Evolutionary conservation across 1,140 invertebrate genomes (phyloP), one percentile per base, ranked within the genome.

Genomic region (Pentalonia nigronervosa): DNA sequence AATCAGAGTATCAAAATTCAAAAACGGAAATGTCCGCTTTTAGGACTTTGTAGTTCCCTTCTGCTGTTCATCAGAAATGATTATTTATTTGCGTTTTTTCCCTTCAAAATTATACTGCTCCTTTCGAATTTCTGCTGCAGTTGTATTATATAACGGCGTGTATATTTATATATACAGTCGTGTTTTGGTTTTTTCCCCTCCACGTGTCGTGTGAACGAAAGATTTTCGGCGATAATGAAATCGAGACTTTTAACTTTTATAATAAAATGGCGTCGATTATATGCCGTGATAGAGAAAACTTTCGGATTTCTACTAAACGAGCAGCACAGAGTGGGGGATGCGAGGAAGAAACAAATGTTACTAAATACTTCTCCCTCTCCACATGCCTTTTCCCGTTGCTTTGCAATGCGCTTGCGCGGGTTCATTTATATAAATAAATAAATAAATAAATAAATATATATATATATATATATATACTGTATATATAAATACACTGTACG

Each of bases 191-290:
- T 81, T n/a, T 47, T n/a, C 56, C 41, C 20, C 76, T 41, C 30
- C 17, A 21, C 45, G 45, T 53, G 50, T 48, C 30, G 45, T 88
- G 50, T 53, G 36, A 91, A 50, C 47, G 91, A 83, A 34, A 36
- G 47, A 91, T 92, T 92, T 76, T 67, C 20, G 91, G 67, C 67
- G 67, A 92, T 83, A 92, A 92, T 83, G 67, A 83, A 92, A 92
- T 92, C 67, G 91, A 92, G 91, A 92, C 91, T 92, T 92, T 91
- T 48, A 92, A 92, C 91, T 92, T 92, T 81, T 76, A 50, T 91
- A 91, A 92, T 83, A 92, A 92, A 92, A 92, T 53, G 91, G 91
- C 91, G 91, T 83, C 67, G 67, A 83, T 92, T 83, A 67, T 83
- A 34, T 34, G 47, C 67, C 41, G 67, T 53, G 91, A 92, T 92